These are phyloP conservation scores for Scylla paramamosain DNA, from an alignment of 1,140 invertebrate species.

Conservation along the genomic window DNA sequence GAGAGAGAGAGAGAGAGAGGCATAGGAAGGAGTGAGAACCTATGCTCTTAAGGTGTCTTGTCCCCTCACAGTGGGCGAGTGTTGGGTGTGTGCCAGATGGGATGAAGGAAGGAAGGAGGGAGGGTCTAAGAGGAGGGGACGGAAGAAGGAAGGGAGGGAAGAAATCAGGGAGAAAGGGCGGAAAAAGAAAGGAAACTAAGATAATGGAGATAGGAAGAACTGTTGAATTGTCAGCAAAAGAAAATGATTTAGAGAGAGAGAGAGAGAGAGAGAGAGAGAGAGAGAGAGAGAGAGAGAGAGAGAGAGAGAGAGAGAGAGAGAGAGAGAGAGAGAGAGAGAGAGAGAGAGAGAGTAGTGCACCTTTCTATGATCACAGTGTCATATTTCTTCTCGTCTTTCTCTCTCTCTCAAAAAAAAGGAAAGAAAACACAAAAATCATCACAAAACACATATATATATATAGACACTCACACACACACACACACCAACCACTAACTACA, in stretches of 20 bases:
- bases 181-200: background rate
- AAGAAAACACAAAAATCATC: background rate
- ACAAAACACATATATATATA: no score
- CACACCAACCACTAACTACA: background rate
- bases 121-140: background rate
- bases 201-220: background rate
- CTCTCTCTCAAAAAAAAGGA: background rate
- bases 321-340: background rate
- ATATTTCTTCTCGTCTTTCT: background rate
- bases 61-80: background rate
- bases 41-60: background rate
- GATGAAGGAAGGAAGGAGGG: slow-evolving; percentile 17
- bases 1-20: background rate
- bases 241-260: slow-evolving; percentile 24
- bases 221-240: background rate
- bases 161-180: slow-evolving; percentile 46
- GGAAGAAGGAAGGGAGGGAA: slow-evolving; percentile 17
- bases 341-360: background rate
- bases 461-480: no score
- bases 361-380: background rate
- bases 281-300: slow-evolving; percentile 25
- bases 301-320: slow-evolving; percentile 28
- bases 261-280: slow-evolving; percentile 47
- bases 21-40: background rate
- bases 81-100: background rate